Percentiles rank a stretch among this genome's conserved stretches.
These are phyloP conservation scores for Platorchestia sp. DNA, from an alignment of 1,140 invertebrate genomes.

Conservation along the genomic window DNA sequence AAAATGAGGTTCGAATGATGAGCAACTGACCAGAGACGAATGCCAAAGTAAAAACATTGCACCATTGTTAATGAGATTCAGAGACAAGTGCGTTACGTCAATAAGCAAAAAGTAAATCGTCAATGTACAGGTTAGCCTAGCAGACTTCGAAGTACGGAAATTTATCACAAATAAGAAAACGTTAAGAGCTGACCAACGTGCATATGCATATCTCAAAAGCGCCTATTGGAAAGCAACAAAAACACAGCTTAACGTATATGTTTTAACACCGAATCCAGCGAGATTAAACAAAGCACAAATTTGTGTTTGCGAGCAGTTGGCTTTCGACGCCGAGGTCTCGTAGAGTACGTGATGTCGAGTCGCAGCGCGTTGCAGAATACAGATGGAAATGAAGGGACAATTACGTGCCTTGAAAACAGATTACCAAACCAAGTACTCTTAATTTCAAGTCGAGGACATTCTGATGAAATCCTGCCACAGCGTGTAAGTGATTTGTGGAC, in stretches of 20 bases:
- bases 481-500: neutral
- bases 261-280: neutral
- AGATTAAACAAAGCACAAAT: neutral
- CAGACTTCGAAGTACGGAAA: neutral
- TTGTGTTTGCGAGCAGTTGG: neutral
- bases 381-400: neutral
- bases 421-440: neutral
- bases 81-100: neutral
- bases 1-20: neutral
- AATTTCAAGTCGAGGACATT: neutral
- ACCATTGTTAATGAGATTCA: neutral
- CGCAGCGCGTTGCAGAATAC: neutral
- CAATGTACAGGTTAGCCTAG: neutral
- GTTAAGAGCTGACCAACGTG: neutral
- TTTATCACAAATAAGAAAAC: neutral
- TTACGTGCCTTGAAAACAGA: neutral
- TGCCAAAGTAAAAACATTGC: neutral
- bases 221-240: neutral
- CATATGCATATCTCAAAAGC: neutral
- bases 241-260: neutral
- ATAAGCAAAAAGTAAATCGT: neutral
- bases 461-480: neutral
- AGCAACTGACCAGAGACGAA: neutral
- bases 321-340: neutral
- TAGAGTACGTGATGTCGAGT: neutral